Percentiles rank a stretch among this genome's conserved stretches.
phyloP scores from a whole-genome alignment of 2,888 invertebrate genomes.

The Ichneumoninae sp. region DNA sequence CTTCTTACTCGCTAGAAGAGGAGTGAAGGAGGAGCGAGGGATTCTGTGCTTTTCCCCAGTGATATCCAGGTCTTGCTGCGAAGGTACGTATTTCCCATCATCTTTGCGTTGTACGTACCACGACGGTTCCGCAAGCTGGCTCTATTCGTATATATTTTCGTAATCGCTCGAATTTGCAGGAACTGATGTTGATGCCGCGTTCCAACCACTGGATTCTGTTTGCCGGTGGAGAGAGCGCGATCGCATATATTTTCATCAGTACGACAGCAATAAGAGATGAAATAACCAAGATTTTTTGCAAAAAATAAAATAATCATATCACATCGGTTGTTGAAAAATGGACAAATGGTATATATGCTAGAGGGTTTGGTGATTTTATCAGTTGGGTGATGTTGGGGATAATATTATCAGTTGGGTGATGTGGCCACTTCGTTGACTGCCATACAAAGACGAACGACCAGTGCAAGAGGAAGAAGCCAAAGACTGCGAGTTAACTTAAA shows the following conservation, averaged over 20 bases:
- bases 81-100: constrained; percentile 3
- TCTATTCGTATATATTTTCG: constrained; percentile 51
- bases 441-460: no score
- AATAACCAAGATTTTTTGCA: no score
- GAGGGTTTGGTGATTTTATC: no score
- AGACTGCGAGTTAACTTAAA: no score
- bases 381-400: no score
- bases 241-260: constrained; percentile 48
- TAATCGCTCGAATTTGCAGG: constrained; percentile 49
- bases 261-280: no score
- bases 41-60: constrained; percentile 4
- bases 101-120: constrained; percentile 11
- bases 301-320: no score
- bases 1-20: constrained; percentile 34
- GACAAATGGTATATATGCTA: no score
- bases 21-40: constrained; percentile 1
- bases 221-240: constrained; percentile 17
- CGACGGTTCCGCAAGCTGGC: constrained; percentile 36
- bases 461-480: no score
- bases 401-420: no score
- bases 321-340: no score
- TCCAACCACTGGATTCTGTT: neutral
- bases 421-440: no score
- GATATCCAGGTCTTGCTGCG: neutral
- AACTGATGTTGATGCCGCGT: constrained; percentile 24